phyloP scores from a whole-genome alignment of 2,888 invertebrate species.

The Scaptomyza polygonia region DNA sequence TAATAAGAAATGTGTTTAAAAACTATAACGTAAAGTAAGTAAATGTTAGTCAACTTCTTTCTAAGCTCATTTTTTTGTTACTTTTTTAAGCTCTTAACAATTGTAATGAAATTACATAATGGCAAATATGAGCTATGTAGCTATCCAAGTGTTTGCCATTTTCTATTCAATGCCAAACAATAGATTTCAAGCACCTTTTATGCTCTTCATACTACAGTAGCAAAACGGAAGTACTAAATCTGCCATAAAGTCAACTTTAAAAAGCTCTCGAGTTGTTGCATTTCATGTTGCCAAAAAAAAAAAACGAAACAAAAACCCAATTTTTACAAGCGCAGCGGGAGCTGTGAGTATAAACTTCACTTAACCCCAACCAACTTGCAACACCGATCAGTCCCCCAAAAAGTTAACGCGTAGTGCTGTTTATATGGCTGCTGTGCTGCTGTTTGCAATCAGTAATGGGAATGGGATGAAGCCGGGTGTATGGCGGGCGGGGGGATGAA shows the following conservation, averaged over 20 bases:
- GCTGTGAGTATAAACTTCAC: conserved; percentile 32
- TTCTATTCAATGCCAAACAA: not conserved
- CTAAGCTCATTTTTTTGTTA: too few relatives aligned
- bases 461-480: not conserved
- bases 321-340: conserved; percentile 75
- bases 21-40: too few relatives aligned
- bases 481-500: conserved; percentile 45
- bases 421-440: conserved; percentile 29
- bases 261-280: conserved; percentile 10
- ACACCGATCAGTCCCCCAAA: not conserved
- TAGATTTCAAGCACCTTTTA: not conserved
- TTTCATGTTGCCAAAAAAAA: conserved; percentile 33
- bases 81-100: not conserved
- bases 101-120: not conserved
- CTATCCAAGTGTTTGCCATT: not conserved
- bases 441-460: not conserved
- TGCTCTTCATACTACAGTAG: not conserved
- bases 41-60: too few relatives aligned
- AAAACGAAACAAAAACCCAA: conserved; percentile 29
- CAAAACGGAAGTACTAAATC: conserved; percentile 9
- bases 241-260: conserved; percentile 11
- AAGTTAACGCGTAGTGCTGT: conserved; percentile 16
- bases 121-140: not conserved
- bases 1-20: too few relatives aligned
- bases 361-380: not conserved